Percentiles rank a stretch among this genome's conserved stretches.
phyloP scores from a whole-genome alignment of 53 echinoderm and acorn worm species.

The Patiria pectinifera region DNA sequence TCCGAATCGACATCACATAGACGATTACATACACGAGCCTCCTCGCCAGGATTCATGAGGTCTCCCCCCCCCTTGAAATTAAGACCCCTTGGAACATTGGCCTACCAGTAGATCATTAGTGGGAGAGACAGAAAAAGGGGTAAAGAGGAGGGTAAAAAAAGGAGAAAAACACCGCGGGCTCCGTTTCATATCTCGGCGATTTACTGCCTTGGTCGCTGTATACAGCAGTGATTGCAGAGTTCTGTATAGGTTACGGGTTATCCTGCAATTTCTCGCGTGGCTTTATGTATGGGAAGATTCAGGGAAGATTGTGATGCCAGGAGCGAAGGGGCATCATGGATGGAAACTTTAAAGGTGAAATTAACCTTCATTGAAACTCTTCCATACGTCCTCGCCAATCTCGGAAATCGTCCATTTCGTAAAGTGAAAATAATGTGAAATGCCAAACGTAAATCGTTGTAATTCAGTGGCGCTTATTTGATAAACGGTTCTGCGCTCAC shows the following conservation, averaged over 20 bases:
- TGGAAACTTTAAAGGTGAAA: neutral
- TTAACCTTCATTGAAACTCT: neutral
- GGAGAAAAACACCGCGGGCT: neutral
- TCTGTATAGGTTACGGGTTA: neutral
- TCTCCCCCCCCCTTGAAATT: slow-evolving; percentile 21
- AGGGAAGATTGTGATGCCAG: neutral
- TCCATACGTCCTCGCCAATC: too few relatives aligned
- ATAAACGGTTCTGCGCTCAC: too few relatives aligned
- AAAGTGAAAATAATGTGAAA: too few relatives aligned
- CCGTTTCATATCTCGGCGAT: slow-evolving; percentile 28
- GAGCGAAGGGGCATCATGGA: neutral
- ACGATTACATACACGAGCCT: slow-evolving; percentile 27
- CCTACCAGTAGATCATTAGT: slow-evolving; percentile 9
- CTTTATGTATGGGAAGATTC: slow-evolving; percentile 15
- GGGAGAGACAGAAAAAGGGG: neutral
- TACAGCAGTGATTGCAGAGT: slow-evolving; percentile 12
- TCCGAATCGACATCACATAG: neutral
- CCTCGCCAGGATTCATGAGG: neutral
- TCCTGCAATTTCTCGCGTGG: slow-evolving; percentile 5
- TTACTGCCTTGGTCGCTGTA: neutral
- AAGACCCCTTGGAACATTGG: slow-evolving; percentile 23
- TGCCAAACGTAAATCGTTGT: too few relatives aligned
- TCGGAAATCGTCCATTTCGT: too few relatives aligned
- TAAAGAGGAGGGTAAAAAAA: neutral
- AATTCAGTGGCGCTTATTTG: too few relatives aligned